Evolutionary conservation across 1,140 invertebrate species (phyloP), one percentile per base, ranked within the genome.

Genomic region (Diabrotica virgifera): DNA sequence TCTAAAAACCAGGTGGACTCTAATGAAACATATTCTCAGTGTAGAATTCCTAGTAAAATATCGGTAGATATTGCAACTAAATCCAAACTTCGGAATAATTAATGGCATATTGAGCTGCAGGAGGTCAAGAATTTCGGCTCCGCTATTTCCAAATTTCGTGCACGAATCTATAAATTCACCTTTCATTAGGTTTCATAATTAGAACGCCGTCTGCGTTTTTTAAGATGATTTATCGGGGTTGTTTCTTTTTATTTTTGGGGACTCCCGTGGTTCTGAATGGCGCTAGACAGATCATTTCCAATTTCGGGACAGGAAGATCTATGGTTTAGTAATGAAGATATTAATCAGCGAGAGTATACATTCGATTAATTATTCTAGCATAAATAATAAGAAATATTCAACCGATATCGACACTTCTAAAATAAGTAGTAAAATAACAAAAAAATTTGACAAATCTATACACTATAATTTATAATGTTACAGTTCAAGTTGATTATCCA

Each of bases 121-220:
- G 40, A 46, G 40, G 40, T 46, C 40, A 46, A 46, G 40, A 46
- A 46, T 46, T 46, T 46, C 40, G 40, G 40, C n/a, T 46, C 8
- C 40, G 8, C 40, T 46, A 46, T 46, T 46, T 46, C 40, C 40
- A 46, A 46, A 46, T 46, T 46, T 46, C 40, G 40, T 46, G 40
- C 40, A 24, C 24, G 24, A 24, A 24, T 24, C 24, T 24, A 24
- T 24, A 24, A 24, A 24, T 24, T 24, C 24, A 24, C 24, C 24
- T 46, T 46, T 46, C 40, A 46, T 46, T 46, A 46, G 40, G 40
- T 46, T 46, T 46, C 40, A 46, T 46, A 46, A 46, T 46, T 46
- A 46, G 40, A 46, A 46, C 8, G 4, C 4, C n/a, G 40, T 46
- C 40, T 46, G 40, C n/a, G 40, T 46, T 46, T 46, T 46, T 46